Percentiles rank a stretch among this genome's conserved stretches.
phyloP scores from a whole-genome alignment of 2,888 invertebrate species.

The Callyntrura sp. region DNA sequence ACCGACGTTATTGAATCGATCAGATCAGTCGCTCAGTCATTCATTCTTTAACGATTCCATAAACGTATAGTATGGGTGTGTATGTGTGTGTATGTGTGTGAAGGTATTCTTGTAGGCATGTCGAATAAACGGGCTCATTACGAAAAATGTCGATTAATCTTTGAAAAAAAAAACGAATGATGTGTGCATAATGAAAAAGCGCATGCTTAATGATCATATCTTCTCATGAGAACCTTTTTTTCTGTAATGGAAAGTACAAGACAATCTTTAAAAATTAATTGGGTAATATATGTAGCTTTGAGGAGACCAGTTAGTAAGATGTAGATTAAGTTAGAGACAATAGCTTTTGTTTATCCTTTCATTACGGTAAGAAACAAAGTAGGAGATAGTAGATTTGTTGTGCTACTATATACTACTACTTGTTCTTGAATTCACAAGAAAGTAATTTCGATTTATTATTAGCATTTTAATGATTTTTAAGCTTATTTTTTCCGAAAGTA shows the following conservation, averaged over 20 bases:
- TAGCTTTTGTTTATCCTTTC: neutral
- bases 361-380: too few relatives aligned
- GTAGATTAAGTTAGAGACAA: neutral
- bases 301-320: neutral
- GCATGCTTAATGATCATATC: neutral
- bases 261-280: neutral
- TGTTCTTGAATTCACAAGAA: slow-evolving; percentile 6
- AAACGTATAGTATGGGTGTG: too few relatives aligned
- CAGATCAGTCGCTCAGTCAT: slow-evolving; percentile 43
- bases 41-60: neutral
- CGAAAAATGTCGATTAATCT: slow-evolving; percentile 36
- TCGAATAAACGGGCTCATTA: neutral
- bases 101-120: neutral
- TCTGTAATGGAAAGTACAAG: neutral
- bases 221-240: neutral
- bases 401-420: neutral
- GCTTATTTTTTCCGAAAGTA: neutral
- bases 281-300: neutral
- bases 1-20: slow-evolving; percentile 3
- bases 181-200: too few relatives aligned
- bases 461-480: neutral
- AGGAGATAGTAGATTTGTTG: neutral
- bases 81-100: neutral
- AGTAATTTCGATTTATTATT: slow-evolving; percentile 18
- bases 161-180: neutral